These are phyloP conservation scores for Carcina quercana DNA, from an alignment of 2,888 invertebrate genomes.

Conservation along the genomic window DNA sequence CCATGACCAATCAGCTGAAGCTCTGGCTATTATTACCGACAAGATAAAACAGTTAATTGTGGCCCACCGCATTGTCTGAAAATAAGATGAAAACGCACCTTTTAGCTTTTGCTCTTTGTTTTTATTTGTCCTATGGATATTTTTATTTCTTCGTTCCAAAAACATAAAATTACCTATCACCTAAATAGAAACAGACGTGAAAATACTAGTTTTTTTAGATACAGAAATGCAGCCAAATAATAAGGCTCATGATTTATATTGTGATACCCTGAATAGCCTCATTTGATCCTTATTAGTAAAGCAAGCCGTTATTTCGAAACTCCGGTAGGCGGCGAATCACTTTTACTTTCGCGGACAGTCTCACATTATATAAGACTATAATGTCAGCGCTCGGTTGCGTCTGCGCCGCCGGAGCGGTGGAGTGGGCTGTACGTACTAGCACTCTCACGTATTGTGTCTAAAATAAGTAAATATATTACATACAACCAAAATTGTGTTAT, in stretches of 20 bases:
- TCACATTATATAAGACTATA: constrained; percentile 59
- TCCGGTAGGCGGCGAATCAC: constrained; percentile 53
- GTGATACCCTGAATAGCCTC: constrained; percentile 12
- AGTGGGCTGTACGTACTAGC: constrained; percentile 54
- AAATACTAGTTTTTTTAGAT: no score
- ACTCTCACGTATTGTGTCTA: constrained; percentile 41
- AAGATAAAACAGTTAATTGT: constrained; percentile 45
- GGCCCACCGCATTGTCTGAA: constrained; percentile 66
- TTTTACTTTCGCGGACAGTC: constrained; percentile 68
- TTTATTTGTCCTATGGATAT: no score
- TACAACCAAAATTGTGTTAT: neutral
- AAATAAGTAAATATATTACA: constrained; percentile 3
- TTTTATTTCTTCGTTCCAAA: no score
- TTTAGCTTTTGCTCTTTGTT: no score
- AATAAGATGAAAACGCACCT: constrained; percentile 12
- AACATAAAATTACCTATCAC: no score
- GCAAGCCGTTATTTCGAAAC: constrained; percentile 61
- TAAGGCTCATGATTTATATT: no score
- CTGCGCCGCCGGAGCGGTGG: constrained; percentile 32
- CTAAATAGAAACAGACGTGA: no score
- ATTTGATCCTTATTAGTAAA: constrained; percentile 48
- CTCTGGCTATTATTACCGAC: constrained; percentile 44
- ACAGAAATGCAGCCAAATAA: no score
- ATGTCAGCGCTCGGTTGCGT: constrained; percentile 45
- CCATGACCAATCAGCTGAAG: constrained; percentile 65